phyloP scores from a whole-genome alignment of 2,113 vertebrate genomes.

The Colaptes auratus region DNA sequence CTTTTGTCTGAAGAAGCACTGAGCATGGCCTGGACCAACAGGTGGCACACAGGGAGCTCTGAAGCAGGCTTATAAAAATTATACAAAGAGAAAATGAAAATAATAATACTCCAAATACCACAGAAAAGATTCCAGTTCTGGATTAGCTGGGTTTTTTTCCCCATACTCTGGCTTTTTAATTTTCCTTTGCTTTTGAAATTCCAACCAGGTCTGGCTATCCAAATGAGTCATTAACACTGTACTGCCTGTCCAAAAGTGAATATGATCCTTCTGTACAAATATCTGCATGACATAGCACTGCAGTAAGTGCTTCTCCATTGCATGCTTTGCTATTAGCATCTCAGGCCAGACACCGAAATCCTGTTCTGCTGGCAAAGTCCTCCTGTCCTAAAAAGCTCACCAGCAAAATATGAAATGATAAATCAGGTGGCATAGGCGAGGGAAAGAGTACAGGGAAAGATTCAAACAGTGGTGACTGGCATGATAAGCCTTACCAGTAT shows the following conservation, averaged over 20 bases:
- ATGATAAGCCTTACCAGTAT: background rate
- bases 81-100: constrained; percentile 16
- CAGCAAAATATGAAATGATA: background rate
- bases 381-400: background rate
- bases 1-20: background rate
- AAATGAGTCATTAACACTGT: background rate
- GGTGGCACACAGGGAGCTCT: constrained; percentile 48
- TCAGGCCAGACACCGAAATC: background rate
- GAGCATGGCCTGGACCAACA: background rate
- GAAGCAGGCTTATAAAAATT: background rate
- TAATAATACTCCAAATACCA: background rate
- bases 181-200: constrained; percentile 4
- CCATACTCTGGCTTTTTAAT: background rate
- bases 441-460: background rate
- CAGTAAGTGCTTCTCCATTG: background rate
- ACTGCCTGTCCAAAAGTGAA: background rate
- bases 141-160: background rate
- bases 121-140: background rate
- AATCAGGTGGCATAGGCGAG: background rate
- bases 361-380: background rate
- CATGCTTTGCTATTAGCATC: background rate
- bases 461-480: background rate
- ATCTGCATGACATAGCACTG: background rate
- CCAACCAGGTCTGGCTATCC: background rate
- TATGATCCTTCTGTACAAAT: background rate